Conservation (phyloP, 2,113 vertebrate species). For the Forbesichthys papilliferus region DNA sequence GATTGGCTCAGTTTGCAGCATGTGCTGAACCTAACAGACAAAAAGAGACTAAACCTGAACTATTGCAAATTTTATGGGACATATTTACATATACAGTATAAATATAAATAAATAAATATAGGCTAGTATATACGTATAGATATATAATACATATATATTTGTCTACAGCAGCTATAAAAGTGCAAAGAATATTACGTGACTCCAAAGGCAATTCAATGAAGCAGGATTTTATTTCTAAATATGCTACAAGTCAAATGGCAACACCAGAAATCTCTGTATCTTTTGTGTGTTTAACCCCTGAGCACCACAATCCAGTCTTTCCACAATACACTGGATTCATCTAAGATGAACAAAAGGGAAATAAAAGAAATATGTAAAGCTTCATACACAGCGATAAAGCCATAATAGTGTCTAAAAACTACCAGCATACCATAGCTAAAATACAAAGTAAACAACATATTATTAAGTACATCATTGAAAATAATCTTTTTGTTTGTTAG, state of each 20-base stretch:
- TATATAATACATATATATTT: not conserved
- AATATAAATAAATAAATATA: not conserved
- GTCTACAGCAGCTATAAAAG: not conserved
- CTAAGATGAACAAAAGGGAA: slow-evolving; percentile 65
- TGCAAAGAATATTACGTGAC: not conserved
- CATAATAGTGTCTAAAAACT: slow-evolving; percentile 67
- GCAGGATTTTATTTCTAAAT: slow-evolving; percentile 75
- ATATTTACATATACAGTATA: not conserved
- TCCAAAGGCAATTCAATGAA: slow-evolving; percentile 26
- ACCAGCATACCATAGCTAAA: slow-evolving; percentile 71
- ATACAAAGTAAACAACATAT: slow-evolving; percentile 72
- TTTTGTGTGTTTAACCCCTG: slow-evolving; percentile 65
- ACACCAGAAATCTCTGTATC: slow-evolving; percentile 66
- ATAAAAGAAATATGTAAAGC: slow-evolving; percentile 62
- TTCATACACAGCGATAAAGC: slow-evolving; percentile 67
- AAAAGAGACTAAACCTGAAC: not conserved
- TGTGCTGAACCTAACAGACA: slow-evolving; percentile 47
- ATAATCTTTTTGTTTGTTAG: slow-evolving; percentile 23
- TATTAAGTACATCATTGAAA: slow-evolving; percentile 59
- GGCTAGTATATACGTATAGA: not conserved
- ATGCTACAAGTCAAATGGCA: slow-evolving; percentile 73
- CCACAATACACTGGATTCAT: slow-evolving; percentile 73
- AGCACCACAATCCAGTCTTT: slow-evolving; percentile 79
- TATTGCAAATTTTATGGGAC: not conserved
- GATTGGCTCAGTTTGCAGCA: slow-evolving; percentile 63